Evolutionary conservation across 2,113 vertebrate genomes (phyloP), one percentile per base, ranked within the genome.

Genomic region (Holacanthus passer): DNA sequence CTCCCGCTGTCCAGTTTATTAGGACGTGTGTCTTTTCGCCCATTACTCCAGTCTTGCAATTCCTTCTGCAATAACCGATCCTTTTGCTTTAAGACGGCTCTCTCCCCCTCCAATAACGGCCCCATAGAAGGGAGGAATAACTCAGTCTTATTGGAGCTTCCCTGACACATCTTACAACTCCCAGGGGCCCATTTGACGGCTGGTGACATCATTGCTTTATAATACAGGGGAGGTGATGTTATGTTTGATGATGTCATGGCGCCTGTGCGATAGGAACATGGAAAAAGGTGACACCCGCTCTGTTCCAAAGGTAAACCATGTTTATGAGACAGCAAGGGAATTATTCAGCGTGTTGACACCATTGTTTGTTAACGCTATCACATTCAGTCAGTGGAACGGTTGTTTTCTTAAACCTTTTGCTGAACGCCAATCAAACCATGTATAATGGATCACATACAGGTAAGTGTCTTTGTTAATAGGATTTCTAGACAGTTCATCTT

Each of bases 131-230:
- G 35, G 48, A 71, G 64, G 71, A 90, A 91, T 93, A 91, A 93
- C 70, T 92, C 88, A 87, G 79, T 77, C 81, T 90, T 87, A 88
- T 82, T 78, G 82, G 84, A 79, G 79, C 83, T 73, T 84, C 83
- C 77, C 73, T 83, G 88, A 90, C 89, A 93, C 76, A 29, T 60
- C 82, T 84, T 83, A 88, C 78, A 87, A 84, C 76, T 88, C 89
- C 82, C 87, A 56, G 6, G 67, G 73, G 87, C 81, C 76, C 77
- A 58, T 81, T 89, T 84, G 67, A 77, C 58, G 62, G 75, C 65
- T 58, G 87, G 80, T 93, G 90, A 94, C 92, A 93, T 94, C 90
- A 94, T 83, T 82, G 77, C 75, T 85, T 88, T 85, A 84, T 73
- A 83, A 89, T 45, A 69, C 82, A 22, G 62, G 70, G 55, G 64